Conservation (phyloP, 2,888 invertebrate genomes). For the Urechis unicinctus region DNA sequence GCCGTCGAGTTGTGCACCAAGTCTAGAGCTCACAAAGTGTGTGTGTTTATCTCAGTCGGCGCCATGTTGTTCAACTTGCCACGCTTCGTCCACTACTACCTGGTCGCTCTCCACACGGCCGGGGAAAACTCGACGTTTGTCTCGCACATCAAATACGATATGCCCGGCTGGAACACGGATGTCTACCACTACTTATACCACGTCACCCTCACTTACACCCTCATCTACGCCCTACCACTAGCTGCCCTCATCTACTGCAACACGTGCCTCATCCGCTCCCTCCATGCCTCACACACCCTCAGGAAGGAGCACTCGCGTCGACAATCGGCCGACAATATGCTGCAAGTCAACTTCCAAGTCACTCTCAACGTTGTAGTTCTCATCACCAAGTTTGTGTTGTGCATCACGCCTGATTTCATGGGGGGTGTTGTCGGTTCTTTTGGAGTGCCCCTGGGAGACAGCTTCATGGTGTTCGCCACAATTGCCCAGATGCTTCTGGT, state of each 20-base stretch:
- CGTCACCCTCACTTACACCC: conserved; percentile 6
- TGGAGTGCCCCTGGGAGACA: not conserved
- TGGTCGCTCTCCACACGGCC: conserved; percentile 3
- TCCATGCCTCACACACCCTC: not conserved
- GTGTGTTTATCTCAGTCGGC: not conserved
- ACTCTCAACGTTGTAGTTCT: conserved; percentile 10
- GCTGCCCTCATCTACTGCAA: conserved; percentile 6
- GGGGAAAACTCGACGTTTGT: conserved; percentile 2
- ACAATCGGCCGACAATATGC: not conserved
- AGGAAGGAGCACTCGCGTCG: not conserved
- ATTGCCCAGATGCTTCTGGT: conserved; percentile 14
- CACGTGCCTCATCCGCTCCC: conserved; percentile 2
- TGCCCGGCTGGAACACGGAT: conserved; percentile 9
- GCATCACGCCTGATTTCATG: conserved; percentile 13
- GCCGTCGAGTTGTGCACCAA: conserved; percentile 6
- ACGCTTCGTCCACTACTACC: conserved; percentile 9
- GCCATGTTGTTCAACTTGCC: conserved; percentile 11
- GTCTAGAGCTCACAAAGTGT: not conserved
- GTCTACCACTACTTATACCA: conserved; percentile 13
- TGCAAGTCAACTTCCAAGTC: conserved; percentile 1
- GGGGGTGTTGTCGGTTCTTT: conserved; percentile 5
- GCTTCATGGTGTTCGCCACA: conserved; percentile 3
- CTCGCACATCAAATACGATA: conserved; percentile 4
- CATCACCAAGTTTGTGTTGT: conserved; percentile 12
- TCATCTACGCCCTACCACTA: conserved; percentile 10